Percentiles rank a stretch among this genome's conserved stretches.
Evolutionary conservation across 2,113 vertebrate species (phyloP).

Genomic region (Gorsachius goisagi): DNA sequence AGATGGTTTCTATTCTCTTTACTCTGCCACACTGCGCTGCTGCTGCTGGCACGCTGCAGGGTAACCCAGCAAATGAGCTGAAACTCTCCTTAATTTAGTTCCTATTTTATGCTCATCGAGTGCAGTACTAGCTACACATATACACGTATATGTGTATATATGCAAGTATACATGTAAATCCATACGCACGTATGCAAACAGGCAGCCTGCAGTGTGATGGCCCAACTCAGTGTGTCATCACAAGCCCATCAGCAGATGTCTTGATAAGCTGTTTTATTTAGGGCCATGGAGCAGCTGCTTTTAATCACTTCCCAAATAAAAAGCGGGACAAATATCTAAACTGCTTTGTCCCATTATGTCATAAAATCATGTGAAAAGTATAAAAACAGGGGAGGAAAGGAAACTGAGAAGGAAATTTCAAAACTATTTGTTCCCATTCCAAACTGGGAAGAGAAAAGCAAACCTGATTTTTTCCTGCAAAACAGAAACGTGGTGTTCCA

Average conservation of each 20-base stretch:
- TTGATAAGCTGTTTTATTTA: constrained; percentile 31
- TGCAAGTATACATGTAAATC: not conserved
- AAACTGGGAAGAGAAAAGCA: constrained; percentile 35
- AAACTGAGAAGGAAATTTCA: constrained; percentile 66
- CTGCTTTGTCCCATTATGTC: constrained; percentile 60
- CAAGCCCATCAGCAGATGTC: not conserved
- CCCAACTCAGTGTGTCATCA: not conserved
- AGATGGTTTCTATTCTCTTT: not conserved
- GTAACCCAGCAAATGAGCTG: not conserved
- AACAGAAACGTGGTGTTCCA: not conserved
- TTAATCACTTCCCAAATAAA: constrained; percentile 58
- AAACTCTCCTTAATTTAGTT: not conserved
- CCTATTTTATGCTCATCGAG: not conserved
- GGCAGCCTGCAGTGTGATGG: not conserved
- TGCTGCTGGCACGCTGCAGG: not conserved
- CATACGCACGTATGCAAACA: not conserved
- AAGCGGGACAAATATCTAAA: constrained; percentile 44
- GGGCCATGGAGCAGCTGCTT: constrained; percentile 45
- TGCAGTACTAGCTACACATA: not conserved
- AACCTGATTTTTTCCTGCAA: constrained; percentile 4
- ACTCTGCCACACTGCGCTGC: not conserved
- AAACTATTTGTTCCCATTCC: constrained; percentile 61
- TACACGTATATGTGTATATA: accelerated
- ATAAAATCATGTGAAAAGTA: constrained; percentile 65
- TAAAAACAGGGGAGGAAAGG: constrained; percentile 59